phyloP scores from a whole-genome alignment of 2,113 vertebrate genomes.

The Rhinoptilus africanus region DNA sequence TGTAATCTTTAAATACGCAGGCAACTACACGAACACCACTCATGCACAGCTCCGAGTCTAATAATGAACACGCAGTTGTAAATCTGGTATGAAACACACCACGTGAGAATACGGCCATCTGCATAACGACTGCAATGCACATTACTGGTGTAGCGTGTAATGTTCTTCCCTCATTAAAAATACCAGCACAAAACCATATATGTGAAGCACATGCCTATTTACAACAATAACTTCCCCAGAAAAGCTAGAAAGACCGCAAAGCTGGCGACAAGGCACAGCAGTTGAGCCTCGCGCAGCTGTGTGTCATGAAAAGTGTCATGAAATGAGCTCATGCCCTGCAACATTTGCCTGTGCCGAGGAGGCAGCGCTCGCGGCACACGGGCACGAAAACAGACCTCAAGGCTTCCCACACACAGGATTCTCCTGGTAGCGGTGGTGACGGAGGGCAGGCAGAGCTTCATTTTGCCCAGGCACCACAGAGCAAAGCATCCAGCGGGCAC shows the following conservation, averaged over 20 bases:
- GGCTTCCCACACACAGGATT: fast-evolving
- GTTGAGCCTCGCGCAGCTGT: background rate
- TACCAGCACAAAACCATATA: background rate
- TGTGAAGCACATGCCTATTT: conserved; percentile 13
- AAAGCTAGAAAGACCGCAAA: background rate
- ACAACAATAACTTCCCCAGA: conserved; percentile 11
- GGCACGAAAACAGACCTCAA: background rate
- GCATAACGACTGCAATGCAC: background rate
- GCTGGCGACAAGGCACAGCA: background rate
- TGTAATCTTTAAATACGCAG: background rate
- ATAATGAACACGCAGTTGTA: background rate
- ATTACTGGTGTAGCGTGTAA: background rate
- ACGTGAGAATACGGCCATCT: background rate
- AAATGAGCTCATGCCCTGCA: background rate
- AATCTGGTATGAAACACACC: background rate
- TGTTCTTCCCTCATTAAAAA: background rate
- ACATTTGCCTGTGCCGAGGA: fast-evolving
- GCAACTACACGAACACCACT: background rate
- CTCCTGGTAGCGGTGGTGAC: fast-evolving
- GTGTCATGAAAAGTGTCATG: background rate
- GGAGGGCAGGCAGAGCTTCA: background rate
- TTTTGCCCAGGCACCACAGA: fast-evolving
- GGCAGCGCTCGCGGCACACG: fast-evolving
- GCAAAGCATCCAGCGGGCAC: fast-evolving
- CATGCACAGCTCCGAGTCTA: fast-evolving